Conservation (phyloP, 2,113 vertebrate species). For the Lamprotornis superbus region DNA sequence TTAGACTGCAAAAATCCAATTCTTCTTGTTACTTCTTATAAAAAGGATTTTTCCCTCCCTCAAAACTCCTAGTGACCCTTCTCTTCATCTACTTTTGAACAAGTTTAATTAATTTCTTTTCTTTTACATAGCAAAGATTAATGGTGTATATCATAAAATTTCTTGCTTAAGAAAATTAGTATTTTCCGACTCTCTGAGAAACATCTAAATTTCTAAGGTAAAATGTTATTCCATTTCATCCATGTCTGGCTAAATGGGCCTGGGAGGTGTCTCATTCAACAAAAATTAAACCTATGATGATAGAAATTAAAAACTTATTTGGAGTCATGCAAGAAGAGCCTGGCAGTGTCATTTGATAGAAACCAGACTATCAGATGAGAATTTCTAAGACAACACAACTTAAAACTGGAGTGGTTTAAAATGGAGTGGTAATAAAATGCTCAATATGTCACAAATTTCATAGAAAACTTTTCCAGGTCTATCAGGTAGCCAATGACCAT, state of each 20-base stretch:
- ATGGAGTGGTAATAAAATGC: background rate
- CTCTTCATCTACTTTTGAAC: background rate
- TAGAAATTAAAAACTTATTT: background rate
- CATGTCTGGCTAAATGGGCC: background rate
- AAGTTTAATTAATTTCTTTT: background rate
- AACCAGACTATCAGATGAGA: background rate
- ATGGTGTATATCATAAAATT: background rate
- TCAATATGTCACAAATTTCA: background rate
- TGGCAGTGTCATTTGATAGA: background rate
- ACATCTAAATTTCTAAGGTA: background rate
- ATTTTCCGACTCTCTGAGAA: background rate
- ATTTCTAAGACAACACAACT: background rate
- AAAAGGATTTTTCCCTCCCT: background rate
- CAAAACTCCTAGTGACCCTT: background rate
- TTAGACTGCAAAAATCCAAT: background rate
- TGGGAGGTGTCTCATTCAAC: fast-evolving
- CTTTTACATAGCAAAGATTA: background rate
- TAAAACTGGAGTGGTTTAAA: background rate
- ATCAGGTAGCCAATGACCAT: background rate
- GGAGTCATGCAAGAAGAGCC: background rate
- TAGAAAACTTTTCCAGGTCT: background rate
- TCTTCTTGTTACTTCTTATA: background rate
- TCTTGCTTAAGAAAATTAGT: background rate
- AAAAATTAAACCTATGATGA: background rate
- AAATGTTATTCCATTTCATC: background rate